phyloP scores from a whole-genome alignment of 2,797 vertebrate genomes.

The Sternotherus odoratus region DNA sequence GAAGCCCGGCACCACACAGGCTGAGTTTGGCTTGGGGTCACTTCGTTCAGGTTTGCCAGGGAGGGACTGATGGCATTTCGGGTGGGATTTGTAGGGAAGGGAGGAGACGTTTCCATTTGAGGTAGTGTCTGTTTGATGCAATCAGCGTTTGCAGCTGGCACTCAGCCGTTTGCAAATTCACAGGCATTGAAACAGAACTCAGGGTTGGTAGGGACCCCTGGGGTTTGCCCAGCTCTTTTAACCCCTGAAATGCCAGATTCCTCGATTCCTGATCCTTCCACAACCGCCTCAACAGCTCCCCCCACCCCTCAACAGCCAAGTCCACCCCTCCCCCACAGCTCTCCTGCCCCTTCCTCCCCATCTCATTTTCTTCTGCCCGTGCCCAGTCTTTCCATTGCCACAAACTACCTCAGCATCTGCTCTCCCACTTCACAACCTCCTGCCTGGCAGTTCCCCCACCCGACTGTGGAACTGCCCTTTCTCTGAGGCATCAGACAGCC shows the following conservation, averaged over 20 bases:
- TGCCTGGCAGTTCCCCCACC: not conserved
- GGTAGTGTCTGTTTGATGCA: not conserved
- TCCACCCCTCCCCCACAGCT: not conserved
- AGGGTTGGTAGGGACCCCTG: slow-evolving; percentile 57
- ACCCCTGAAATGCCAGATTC: not conserved
- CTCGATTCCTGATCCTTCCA: not conserved
- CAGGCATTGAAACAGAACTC: slow-evolving; percentile 48
- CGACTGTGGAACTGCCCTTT: no score
- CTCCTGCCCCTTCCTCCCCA: not conserved
- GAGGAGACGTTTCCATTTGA: not conserved
- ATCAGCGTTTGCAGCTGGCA: not conserved
- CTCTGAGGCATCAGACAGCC: not conserved
- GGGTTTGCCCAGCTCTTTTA: not conserved
- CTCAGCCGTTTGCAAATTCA: slow-evolving; percentile 5
- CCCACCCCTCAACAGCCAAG: not conserved
- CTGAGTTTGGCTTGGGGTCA: not conserved
- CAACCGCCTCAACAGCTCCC: not conserved
- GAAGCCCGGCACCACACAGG: not conserved
- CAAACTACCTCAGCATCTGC: not conserved
- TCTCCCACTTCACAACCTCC: not conserved
- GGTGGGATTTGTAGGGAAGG: fast-evolving
- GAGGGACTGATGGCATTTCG: not conserved
- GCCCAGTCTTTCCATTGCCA: not conserved
- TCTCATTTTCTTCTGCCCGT: not conserved
- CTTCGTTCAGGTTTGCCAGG: not conserved